A percentile compares a stretch with the other conserved stretches of the same genome.
These are phyloP conservation scores for Luehdorfia chinensis DNA, from an alignment of 1,140 invertebrate species.

Conservation along the genomic window DNA sequence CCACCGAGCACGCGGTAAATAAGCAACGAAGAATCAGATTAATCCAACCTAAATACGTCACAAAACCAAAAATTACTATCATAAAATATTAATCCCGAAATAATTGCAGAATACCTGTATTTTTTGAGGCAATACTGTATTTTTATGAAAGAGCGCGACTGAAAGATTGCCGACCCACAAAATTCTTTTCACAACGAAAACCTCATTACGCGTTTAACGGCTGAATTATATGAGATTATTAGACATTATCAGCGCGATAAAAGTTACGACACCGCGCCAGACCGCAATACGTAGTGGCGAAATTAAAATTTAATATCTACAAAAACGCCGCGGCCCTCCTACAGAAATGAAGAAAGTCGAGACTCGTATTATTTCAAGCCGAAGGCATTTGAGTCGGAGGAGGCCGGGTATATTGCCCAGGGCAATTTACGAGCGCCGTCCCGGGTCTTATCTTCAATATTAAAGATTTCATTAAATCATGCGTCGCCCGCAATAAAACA, in stretches of 20 bases:
- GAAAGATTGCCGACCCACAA: too few species aligned
- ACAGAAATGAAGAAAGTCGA: constrained; percentile 37
- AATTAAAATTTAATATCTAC: constrained; percentile 42
- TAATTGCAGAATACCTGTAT: background rate
- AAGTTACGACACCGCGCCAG: too few species aligned
- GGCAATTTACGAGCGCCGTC: constrained; percentile 54
- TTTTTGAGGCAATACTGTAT: too few species aligned
- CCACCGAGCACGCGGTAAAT: too few species aligned
- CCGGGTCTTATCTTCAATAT: constrained; percentile 64
- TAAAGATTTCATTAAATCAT: constrained; percentile 76
- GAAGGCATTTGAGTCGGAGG: constrained; percentile 32
- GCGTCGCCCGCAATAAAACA: constrained; percentile 65
- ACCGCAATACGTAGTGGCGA: constrained; percentile 11
- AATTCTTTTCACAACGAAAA: too few species aligned
- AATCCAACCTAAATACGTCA: too few species aligned
- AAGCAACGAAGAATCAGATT: too few species aligned
- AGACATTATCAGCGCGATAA: constrained; percentile 7
- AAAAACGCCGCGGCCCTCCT: constrained; percentile 17
- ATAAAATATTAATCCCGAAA: background rate
- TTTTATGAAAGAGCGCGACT: too few species aligned
- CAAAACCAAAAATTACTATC: background rate
- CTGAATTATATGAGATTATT: constrained; percentile 11
- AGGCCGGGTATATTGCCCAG: constrained; percentile 39
- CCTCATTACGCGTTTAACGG: constrained; percentile 14
- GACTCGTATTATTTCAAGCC: constrained; percentile 49